Evolutionary conservation across 2,888 invertebrate genomes (phyloP).

Genomic region (Agapostemon virescens): DNA sequence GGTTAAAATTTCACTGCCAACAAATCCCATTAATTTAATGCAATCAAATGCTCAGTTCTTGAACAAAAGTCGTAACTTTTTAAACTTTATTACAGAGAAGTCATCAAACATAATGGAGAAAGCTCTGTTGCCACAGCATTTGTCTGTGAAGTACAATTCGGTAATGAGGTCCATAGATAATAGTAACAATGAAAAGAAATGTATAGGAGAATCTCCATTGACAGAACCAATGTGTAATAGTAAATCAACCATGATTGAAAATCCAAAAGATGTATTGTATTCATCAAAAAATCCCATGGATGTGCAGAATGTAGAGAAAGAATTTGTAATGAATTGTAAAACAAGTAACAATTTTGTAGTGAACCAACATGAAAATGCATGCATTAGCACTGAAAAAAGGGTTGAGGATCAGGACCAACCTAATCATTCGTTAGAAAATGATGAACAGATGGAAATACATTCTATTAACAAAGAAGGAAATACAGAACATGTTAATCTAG

Average conservation of each 20-base stretch:
- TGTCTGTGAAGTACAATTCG: conserved; percentile 69
- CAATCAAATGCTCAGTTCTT: conserved; percentile 76
- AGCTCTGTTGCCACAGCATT: conserved; percentile 74
- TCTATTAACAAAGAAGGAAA: not conserved
- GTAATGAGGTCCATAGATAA: conserved; percentile 43
- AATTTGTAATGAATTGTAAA: conserved; percentile 8
- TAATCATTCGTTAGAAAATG: not conserved
- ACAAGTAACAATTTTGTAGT: not conserved
- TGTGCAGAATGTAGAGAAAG: conserved; percentile 1
- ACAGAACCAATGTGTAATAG: not conserved
- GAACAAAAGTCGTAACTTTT: conserved; percentile 76
- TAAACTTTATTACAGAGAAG: conserved; percentile 77
- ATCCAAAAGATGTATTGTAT: conserved; percentile 2
- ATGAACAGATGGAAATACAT: conserved; percentile 17
- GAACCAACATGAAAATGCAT: conserved; percentile 8
- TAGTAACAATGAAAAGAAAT: conserved; percentile 43
- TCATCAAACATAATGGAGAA: conserved; percentile 78
- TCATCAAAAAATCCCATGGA: not conserved
- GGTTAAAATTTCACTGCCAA: conserved; percentile 75
- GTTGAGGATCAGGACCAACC: not conserved
- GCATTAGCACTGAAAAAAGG: not conserved
- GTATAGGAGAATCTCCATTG: conserved; percentile 31
- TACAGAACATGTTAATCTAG: not conserved
- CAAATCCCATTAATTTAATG: conserved; percentile 74
- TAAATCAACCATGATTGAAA: not conserved